Conservation (phyloP, 2,888 invertebrate species). For the Smittia sp. region DNA sequence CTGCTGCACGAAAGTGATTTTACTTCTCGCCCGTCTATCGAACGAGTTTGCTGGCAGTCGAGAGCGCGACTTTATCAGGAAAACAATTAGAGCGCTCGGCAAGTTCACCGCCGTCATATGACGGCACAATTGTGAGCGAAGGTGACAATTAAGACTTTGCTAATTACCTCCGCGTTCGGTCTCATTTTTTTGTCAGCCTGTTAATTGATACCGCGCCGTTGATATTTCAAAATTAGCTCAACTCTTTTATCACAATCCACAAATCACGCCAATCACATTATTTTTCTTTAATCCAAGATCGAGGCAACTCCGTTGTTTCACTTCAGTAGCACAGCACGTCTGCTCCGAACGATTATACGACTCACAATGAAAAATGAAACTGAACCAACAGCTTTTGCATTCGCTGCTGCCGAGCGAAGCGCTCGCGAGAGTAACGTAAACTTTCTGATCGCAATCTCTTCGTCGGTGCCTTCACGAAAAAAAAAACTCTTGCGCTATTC, state of each 20-base stretch:
- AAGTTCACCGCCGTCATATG: background rate
- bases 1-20: background rate
- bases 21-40: background rate
- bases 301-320: background rate
- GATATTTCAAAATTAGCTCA: background rate
- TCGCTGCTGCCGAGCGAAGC: background rate
- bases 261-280: slow-evolving; percentile 1
- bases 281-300: background rate
- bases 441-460: slow-evolving; percentile 2
- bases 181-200: background rate
- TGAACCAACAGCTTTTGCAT: background rate
- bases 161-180: slow-evolving; percentile 16
- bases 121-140: background rate
- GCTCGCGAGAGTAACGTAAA: background rate
- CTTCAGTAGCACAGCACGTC: slow-evolving; percentile 1
- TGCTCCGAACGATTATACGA: background rate
- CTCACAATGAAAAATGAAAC: slow-evolving; percentile 19
- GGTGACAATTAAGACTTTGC: background rate
- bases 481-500: background rate
- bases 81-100: background rate
- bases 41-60: background rate
- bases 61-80: background rate
- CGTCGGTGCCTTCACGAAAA: background rate
- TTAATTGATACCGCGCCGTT: background rate
- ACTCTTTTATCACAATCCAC: background rate